Percentiles rank a stretch among this genome's conserved stretches.
phyloP scores from a whole-genome alignment of 2,888 invertebrate species.

The Lithophane leautieri region DNA sequence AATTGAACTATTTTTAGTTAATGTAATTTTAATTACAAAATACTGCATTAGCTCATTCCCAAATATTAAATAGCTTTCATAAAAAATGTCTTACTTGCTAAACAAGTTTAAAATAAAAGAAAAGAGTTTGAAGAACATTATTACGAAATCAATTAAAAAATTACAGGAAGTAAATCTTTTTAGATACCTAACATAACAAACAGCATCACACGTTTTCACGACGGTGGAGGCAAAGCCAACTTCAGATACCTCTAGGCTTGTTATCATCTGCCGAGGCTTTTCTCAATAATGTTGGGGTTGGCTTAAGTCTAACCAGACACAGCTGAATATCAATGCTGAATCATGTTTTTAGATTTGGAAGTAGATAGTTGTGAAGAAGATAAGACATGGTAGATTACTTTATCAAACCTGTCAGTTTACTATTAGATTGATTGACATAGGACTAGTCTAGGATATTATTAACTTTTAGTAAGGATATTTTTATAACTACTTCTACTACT shows the following conservation, averaged over 20 bases:
- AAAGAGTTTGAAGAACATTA: background rate
- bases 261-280: background rate
- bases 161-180: background rate
- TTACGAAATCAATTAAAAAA: background rate
- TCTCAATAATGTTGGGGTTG: background rate
- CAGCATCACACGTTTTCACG: background rate
- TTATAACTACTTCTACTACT: no score
- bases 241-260: background rate
- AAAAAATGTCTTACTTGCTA: background rate
- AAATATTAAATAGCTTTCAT: background rate
- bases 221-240: no score
- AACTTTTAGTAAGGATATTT: background rate
- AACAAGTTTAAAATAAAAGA: no score
- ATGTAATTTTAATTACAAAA: constrained; percentile 7
- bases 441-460: background rate
- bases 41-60: background rate
- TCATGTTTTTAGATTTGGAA: constrained; percentile 6
- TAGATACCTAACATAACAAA: background rate
- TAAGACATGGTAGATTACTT: constrained; percentile 3
- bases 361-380: constrained; percentile 4
- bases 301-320: background rate
- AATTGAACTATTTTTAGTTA: constrained; percentile 7
- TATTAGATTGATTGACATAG: background rate
- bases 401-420: background rate
- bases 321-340: background rate